Evolutionary conservation across 2,888 invertebrate species (phyloP).

Genomic region (Phortica magna): DNA sequence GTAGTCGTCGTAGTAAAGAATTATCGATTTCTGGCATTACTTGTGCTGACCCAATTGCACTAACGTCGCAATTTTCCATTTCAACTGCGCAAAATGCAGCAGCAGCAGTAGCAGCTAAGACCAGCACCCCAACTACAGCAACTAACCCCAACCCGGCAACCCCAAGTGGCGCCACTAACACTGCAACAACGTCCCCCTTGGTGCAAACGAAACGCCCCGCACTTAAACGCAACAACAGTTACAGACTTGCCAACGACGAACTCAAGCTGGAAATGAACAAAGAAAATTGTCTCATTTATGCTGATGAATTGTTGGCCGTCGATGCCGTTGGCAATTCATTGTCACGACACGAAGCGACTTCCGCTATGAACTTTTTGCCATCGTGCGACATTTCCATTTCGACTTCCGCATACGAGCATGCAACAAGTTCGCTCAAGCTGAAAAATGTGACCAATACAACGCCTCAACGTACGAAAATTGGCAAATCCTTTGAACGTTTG

Average conservation of each 20-base stretch:
- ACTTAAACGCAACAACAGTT: conserved; percentile 90
- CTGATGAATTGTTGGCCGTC: conserved; percentile 39
- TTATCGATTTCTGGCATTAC: conserved; percentile 46
- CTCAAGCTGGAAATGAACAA: conserved; percentile 79
- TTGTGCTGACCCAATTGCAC: conserved; percentile 70
- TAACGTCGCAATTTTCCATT: conserved; percentile 62
- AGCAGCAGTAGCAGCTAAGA: no score
- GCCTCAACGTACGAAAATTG: conserved; percentile 81
- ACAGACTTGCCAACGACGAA: conserved; percentile 85
- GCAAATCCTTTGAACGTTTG: conserved; percentile 79
- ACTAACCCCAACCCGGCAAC: background rate
- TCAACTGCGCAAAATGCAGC: conserved; percentile 51
- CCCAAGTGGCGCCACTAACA: conserved; percentile 36
- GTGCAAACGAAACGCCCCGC: conserved; percentile 58
- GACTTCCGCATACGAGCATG: conserved; percentile 40
- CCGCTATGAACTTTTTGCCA: background rate
- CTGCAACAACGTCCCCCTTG: conserved; percentile 35
- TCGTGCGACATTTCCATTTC: background rate
- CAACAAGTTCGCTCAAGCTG: conserved; percentile 63
- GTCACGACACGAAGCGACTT: background rate
- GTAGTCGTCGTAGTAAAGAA: conserved; percentile 38
- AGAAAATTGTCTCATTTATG: conserved; percentile 65
- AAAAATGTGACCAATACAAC: conserved; percentile 51
- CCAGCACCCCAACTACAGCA: conserved; percentile 14
- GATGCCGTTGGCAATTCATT: background rate